Evolutionary conservation across 2,888 invertebrate genomes (phyloP).

Genomic region (Eupeodes latifasciatus): DNA sequence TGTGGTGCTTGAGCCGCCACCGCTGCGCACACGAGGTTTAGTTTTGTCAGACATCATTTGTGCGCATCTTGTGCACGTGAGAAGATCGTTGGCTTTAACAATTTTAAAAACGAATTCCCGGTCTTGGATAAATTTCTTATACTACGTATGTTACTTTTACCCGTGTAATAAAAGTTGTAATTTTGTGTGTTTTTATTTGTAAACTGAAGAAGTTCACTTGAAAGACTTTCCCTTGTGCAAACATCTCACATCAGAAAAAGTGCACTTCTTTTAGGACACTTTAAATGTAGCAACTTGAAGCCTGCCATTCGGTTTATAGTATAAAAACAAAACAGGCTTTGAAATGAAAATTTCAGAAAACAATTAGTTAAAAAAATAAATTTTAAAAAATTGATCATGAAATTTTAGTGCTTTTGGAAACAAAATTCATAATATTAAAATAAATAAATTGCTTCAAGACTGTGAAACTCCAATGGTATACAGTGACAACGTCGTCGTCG

Average conservation of each 20-base stretch:
- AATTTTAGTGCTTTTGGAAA: conserved; percentile 46
- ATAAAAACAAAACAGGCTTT: conserved; percentile 14
- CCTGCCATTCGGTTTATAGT: background rate
- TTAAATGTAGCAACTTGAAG: background rate
- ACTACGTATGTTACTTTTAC: conserved; percentile 21
- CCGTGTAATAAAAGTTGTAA: conserved; percentile 17
- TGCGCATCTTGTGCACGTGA: conserved; percentile 65
- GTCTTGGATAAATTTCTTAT: background rate
- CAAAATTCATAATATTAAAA: conserved; percentile 37
- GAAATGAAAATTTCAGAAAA: conserved; percentile 34
- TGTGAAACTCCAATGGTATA: conserved; percentile 2
- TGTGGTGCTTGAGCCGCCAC: background rate
- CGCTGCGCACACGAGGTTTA: conserved; percentile 54
- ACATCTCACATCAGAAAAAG: background rate
- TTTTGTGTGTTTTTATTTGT: conserved; percentile 3
- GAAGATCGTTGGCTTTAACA: conserved; percentile 46
- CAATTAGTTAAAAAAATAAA: conserved; percentile 1
- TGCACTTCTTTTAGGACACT: conserved; percentile 37
- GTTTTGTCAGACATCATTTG: conserved; percentile 35
- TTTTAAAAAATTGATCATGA: conserved; percentile 37
- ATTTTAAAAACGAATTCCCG: conserved; percentile 4
- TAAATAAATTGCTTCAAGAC: background rate
- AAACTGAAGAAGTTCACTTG: conserved; percentile 11
- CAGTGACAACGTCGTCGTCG: too few species aligned
- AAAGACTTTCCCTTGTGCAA: conserved; percentile 54